Evolutionary conservation across 2,113 vertebrate genomes (phyloP), one percentile per base, ranked within the genome.

Genomic region (Upupa epops): DNA sequence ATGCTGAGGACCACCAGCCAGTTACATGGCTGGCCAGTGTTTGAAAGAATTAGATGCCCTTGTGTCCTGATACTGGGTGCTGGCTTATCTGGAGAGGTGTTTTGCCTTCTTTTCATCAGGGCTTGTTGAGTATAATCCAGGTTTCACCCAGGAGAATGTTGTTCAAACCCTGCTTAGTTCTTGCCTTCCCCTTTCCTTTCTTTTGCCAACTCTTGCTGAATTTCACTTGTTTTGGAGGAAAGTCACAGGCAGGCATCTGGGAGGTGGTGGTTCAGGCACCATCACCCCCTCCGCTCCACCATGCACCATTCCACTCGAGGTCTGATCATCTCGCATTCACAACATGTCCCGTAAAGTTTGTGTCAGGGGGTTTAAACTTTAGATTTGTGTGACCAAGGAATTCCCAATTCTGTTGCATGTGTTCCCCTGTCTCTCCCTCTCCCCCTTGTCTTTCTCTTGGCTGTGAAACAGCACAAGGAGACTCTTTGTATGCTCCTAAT

Each of bases 401-500:
- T 94, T 96, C 95, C 91, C 96, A 96, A 60, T 95, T 92, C 96
- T 93, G 87, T 66, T 95, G 96, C 96, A 95, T 96, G 95, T 96
- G 96, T 76, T 96, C 94, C 95, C 90, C 97, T 95, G 97, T 95
- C 97, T 98, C 97, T 98, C 97, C 97, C 97, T 88, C 74, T 95
- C 97, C 96, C 94, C 96, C 96, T 95, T 22, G 97, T 98, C 97
- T 97, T 97, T 97, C 97, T 98, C 98, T 97, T 97, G 97, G 98
- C 98, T 98, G 97, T 93, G 96, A 98, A 98, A 97, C 97, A 98
- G 98, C 98, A 99, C 98, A 99, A 99, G 98, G 98, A 98, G 98
- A 97, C 97, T 98, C 98, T 98, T 99, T 99, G 98, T 99, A 98
- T 96, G 96, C 95, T 92, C 96, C 98, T 99, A 99, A 99, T 99